These are phyloP conservation scores for Ferrisia virgata DNA, from an alignment of 2,888 invertebrate genomes.

Conservation along the genomic window DNA sequence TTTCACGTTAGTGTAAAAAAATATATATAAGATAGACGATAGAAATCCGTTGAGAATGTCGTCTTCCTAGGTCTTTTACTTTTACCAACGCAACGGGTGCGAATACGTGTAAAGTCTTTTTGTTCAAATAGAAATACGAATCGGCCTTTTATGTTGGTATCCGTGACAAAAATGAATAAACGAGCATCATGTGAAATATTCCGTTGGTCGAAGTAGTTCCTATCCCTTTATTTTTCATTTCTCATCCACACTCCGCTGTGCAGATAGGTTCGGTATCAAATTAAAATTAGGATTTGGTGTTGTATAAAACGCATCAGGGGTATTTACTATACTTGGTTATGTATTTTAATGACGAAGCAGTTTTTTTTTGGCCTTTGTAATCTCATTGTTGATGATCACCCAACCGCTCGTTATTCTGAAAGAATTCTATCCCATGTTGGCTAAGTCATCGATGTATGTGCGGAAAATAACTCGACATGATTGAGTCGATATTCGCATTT, in stretches of 20 bases:
- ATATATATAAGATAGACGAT: neutral
- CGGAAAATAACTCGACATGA: too few species aligned
- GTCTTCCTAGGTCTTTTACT: neutral
- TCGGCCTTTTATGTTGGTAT: neutral
- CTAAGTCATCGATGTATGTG: too few species aligned
- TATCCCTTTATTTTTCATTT: neutral
- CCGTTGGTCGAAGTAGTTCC: neutral
- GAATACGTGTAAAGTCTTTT: neutral
- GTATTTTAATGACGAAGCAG: neutral
- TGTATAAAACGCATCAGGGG: neutral
- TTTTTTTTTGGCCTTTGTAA: neutral
- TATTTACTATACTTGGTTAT: too few species aligned
- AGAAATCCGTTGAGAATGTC: neutral
- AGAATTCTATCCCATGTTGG: too few species aligned
- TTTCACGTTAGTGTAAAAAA: neutral
- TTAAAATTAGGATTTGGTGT: neutral
- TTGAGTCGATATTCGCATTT: too few species aligned
- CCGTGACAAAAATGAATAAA: slow-evolving; percentile 1
- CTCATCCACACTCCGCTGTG: neutral
- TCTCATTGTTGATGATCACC: neutral
- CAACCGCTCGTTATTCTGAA: neutral
- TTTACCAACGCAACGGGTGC: neutral
- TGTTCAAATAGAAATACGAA: neutral
- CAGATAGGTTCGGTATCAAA: neutral
- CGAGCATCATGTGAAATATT: neutral